Evolutionary conservation across 2,113 vertebrate species (phyloP).

Genomic region (Daphoenositta chrysoptera): DNA sequence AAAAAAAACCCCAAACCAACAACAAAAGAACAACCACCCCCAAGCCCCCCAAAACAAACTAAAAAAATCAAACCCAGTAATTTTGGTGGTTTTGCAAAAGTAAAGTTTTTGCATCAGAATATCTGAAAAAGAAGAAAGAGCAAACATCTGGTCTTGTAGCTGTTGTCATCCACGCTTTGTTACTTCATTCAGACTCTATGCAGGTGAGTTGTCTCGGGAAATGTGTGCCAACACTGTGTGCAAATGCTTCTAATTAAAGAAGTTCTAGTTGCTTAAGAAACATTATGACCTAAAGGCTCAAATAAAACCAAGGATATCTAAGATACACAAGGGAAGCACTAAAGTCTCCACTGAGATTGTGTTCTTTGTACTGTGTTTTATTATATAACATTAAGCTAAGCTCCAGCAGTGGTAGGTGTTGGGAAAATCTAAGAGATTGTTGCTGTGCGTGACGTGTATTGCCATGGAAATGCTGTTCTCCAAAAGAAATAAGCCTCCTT

Average conservation of each 20-base stretch:
- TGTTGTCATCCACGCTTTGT: neutral
- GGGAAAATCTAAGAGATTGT: neutral
- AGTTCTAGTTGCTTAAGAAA: neutral
- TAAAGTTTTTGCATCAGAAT: neutral
- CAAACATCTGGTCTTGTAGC: neutral
- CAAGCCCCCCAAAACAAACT: neutral
- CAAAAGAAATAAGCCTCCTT: neutral
- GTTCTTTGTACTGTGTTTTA: neutral
- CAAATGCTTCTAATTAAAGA: neutral
- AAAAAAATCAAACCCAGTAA: neutral
- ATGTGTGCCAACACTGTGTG: neutral
- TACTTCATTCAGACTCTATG: neutral
- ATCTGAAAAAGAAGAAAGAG: neutral
- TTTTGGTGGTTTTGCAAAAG: neutral
- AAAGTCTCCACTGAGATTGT: neutral
- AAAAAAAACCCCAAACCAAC: neutral
- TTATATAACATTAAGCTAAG: neutral
- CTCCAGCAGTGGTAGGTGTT: neutral
- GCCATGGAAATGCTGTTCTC: conserved; percentile 27
- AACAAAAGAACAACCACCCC: no score
- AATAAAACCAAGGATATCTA: neutral
- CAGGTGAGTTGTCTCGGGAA: neutral
- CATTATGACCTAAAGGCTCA: neutral
- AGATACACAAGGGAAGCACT: neutral
- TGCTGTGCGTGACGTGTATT: neutral